Evolutionary conservation across 2,888 invertebrate genomes (phyloP), one percentile per base, ranked within the genome.

Genomic region (Dorcus hopei): DNA sequence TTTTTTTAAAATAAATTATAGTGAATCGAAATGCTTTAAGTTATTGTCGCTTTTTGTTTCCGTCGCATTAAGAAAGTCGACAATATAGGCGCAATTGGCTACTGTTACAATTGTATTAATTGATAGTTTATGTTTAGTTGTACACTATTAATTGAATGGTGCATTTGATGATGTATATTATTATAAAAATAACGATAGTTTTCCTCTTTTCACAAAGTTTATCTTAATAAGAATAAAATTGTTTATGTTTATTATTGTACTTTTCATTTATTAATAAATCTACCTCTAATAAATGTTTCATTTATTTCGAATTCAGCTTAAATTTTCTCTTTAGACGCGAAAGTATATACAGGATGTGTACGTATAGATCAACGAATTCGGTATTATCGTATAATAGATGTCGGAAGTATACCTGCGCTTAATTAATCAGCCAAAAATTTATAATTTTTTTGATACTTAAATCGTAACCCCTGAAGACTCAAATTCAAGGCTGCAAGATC

Each of bases 201-300:
- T 58, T 60, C 51, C 59, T 59, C 68, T 62, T 68, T 69, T 66
- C 64, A 68, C 70, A 72, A 72, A 72, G 68, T 71, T 68, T 74
- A 72, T 71, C 70, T 64, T 71, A 70, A 71, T 73, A 73, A 71
- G 71, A 70, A 69, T 70, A 69, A 69, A 72, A 69, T 74, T 76
- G 72, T 75, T 79, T 74, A 75, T 78, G 67, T 77, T 74, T 69
- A 73, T 74, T 69, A 73, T 68, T 74, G 74, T 79, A 77, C 70
- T 77, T 74, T 72, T 77, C 74, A 74, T 77, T 77, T 74, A 78
- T 77, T 78, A 78, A 78, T 79, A 79, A 79, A 79, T 79, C 80
- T 80, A 80, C 80, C 80, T 80, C 80, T 79, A 78, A 77, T 75
- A 65, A 43, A 5, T 54, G 47, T 47, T 45, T 39, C 43, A 43